phyloP scores from a whole-genome alignment of 2,888 invertebrate genomes.

The Acronicta leporina region DNA sequence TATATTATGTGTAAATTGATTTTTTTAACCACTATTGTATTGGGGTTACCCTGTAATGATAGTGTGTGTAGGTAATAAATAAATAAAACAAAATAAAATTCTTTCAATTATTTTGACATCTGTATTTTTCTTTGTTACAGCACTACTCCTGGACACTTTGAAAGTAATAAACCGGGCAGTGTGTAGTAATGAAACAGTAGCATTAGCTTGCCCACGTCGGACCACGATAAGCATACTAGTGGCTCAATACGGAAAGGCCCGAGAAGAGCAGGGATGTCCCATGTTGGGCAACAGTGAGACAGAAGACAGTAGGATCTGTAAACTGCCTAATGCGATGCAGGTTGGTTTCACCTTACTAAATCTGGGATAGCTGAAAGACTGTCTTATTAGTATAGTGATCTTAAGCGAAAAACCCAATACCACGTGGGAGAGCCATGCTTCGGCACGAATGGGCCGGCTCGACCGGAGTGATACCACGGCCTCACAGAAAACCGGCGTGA shows the following conservation, averaged over 20 bases:
- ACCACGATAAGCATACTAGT: slow-evolving; percentile 97
- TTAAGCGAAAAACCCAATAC: too few relatives aligned
- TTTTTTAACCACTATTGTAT: too few relatives aligned
- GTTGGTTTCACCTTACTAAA: slow-evolving; percentile 77
- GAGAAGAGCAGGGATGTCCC: slow-evolving; percentile 77
- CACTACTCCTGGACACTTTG: slow-evolving; percentile 95
- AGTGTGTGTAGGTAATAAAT: too few relatives aligned
- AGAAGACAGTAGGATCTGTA: slow-evolving; percentile 50
- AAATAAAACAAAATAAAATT: too few relatives aligned
- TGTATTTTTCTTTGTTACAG: slow-evolving; percentile 82
- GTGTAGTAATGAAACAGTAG: slow-evolving; percentile 96
- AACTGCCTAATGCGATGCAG: slow-evolving; percentile 92
- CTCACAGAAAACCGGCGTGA: too few relatives aligned
- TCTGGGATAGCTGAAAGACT: too few relatives aligned
- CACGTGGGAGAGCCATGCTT: too few relatives aligned
- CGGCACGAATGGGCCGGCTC: too few relatives aligned
- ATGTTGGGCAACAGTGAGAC: slow-evolving; percentile 34
- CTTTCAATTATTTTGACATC: neutral
- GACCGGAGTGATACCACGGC: too few relatives aligned
- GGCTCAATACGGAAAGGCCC: slow-evolving; percentile 94
- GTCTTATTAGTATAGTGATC: too few relatives aligned
- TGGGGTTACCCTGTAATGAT: too few relatives aligned
- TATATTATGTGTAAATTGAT: too few relatives aligned
- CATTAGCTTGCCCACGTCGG: slow-evolving; percentile 95
- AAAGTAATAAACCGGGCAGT: slow-evolving; percentile 96